Evolutionary conservation across 2,113 vertebrate genomes (phyloP), one percentile per base, ranked within the genome.

Genomic region (Rhinolophus ferrumequinum): DNA sequence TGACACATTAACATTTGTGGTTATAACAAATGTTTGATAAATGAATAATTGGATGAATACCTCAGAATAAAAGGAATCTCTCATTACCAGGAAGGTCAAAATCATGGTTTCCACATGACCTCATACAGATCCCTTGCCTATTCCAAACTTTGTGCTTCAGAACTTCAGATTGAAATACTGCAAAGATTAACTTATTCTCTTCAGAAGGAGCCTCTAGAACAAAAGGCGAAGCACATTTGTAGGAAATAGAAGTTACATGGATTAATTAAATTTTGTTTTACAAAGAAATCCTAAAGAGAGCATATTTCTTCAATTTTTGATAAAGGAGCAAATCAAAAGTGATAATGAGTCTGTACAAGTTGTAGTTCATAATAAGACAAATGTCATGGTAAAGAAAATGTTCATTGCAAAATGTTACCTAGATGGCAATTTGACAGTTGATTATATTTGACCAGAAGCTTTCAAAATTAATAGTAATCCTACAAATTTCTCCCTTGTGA

Each of bases 401-500:
- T 87, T 98, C 52, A 95, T 93, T 94, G 44, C 47, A 83, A 96
- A 94, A 69, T 95, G 30, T 81, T 79, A 80, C 72, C 67, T 96
- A 41, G 28, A 56, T 86, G 60, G 41, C 52, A 93, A 18, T 60
- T 97, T 97, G 62, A 50, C 38, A 60, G 4, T 8, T 94, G 93
- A 41, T 72, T 95, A 67, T 41, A 96, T 91, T 82, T 96, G 18
- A 97, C 76, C 2, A 77, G n/a, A 76, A 97, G 88, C n/a, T 76
- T 95, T 94, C 76, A 94, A 94, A 95, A 90, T 35, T 90, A 80
- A 82, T 33, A 33, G 0, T 0, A 64, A 3, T 79, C 93, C 92
- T 95, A 76, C 6, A 28, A 47, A 93, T 47, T 97, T 56, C 58
- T 60, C 77, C 24, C 8, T 92, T 96, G 15, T 91, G 50, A 35